phyloP scores from a whole-genome alignment of 2,888 invertebrate genomes.

The Athalia rosae region DNA sequence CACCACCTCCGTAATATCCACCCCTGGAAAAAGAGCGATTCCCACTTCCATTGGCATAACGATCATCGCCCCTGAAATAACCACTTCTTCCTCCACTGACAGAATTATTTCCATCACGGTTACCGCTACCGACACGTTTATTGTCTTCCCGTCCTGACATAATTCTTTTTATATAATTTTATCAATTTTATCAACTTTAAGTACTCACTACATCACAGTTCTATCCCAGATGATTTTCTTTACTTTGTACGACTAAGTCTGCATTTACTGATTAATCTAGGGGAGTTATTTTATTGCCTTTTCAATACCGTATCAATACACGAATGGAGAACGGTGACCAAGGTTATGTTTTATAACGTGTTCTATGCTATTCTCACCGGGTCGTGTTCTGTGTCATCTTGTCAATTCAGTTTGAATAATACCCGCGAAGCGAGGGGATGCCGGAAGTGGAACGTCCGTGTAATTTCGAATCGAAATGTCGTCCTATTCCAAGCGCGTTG shows the following conservation, averaged over 20 bases:
- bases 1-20: conserved; percentile 40
- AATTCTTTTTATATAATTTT: conserved; percentile 3
- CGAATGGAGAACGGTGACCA: background rate
- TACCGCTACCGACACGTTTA: conserved; percentile 22
- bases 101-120: conserved; percentile 9
- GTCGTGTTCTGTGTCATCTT: background rate
- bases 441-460: background rate
- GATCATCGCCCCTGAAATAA: conserved; percentile 21
- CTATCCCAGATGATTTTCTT: conserved; percentile 5
- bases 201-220: conserved; percentile 17
- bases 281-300: background rate
- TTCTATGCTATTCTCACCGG: background rate
- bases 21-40: conserved; percentile 30
- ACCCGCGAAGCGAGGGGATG: background rate
- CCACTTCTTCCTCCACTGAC: conserved; percentile 5
- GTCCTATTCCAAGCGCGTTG: too few species aligned
- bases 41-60: conserved; percentile 16
- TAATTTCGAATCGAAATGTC: background rate
- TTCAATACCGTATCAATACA: background rate
- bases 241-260: background rate
- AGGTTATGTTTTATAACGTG: conserved; percentile 22
- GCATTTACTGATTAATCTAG: background rate
- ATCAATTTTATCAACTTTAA: background rate
- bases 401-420: background rate
- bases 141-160: conserved; percentile 27